phyloP scores from a whole-genome alignment of 2,113 vertebrate genomes.

The Antechinus stuartii region DNA sequence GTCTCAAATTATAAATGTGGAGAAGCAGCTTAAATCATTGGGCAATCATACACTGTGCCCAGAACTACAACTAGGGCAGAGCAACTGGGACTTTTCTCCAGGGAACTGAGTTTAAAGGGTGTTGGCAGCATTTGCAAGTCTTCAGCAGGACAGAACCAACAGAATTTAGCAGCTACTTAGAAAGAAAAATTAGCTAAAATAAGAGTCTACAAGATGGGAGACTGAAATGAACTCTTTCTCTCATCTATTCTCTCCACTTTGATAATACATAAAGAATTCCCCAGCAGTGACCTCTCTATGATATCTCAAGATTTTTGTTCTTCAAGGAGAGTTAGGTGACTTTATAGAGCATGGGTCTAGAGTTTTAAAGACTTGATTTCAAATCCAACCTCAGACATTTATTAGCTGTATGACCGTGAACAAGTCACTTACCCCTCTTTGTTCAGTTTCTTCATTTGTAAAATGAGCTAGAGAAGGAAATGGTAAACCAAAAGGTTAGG shows the following conservation, averaged over 20 bases:
- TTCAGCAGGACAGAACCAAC: not conserved
- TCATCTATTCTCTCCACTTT: not conserved
- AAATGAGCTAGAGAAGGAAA: too few relatives aligned
- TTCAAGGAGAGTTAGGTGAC: too few relatives aligned
- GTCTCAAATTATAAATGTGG: conserved; percentile 42
- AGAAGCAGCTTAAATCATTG: conserved; percentile 11
- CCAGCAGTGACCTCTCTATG: not conserved
- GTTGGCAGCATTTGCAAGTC: not conserved
- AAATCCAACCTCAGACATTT: too few relatives aligned
- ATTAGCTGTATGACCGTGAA: too few relatives aligned
- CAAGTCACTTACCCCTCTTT: too few relatives aligned
- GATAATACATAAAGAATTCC: not conserved
- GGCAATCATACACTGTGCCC: not conserved
- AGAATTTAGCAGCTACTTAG: not conserved
- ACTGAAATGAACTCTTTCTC: not conserved
- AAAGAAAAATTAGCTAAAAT: not conserved
- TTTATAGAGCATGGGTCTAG: too few relatives aligned
- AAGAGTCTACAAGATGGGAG: not conserved
- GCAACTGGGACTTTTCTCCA: not conserved
- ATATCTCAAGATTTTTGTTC: not conserved
- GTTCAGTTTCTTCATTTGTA: too few relatives aligned
- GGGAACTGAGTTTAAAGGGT: not conserved
- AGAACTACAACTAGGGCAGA: not conserved
- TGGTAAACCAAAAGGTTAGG: too few relatives aligned
- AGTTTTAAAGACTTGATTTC: too few relatives aligned